phyloP scores from a whole-genome alignment of 2,797 vertebrate genomes.

The Muscicapa comitata region DNA sequence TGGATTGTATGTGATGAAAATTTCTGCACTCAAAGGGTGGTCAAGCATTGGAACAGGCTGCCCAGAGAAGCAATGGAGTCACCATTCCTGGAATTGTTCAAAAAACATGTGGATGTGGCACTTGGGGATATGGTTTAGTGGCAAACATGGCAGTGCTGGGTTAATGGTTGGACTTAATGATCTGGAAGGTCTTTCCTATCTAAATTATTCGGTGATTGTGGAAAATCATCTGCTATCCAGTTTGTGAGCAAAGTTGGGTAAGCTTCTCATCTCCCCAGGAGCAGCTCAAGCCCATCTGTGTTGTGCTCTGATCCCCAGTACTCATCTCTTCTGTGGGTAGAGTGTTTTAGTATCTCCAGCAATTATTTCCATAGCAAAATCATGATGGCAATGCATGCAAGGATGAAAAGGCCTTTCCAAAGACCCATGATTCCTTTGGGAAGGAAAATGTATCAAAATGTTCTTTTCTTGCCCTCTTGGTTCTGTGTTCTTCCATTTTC shows the following conservation, averaged over 20 bases:
- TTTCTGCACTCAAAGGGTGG: not conserved
- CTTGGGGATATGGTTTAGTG: not conserved
- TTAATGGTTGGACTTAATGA: not conserved
- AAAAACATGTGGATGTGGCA: not conserved
- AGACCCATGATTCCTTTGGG: not conserved
- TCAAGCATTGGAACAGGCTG: not conserved
- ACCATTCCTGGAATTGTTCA: not conserved
- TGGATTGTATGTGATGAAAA: not conserved
- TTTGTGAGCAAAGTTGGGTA: not conserved
- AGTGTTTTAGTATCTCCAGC: not conserved
- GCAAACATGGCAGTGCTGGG: not conserved
- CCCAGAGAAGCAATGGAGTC: not conserved
- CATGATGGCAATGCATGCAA: not conserved
- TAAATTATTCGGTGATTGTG: not conserved
- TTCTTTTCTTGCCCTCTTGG: not conserved
- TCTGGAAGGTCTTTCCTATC: not conserved
- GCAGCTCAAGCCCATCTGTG: not conserved
- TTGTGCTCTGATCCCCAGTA: not conserved
- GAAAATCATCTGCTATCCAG: not conserved
- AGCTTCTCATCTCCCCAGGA: not conserved
- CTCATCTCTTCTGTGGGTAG: not conserved
- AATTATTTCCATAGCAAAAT: not conserved
- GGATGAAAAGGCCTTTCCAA: not conserved
- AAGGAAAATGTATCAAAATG: not conserved
- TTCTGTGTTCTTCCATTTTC: not conserved